phyloP scores from a whole-genome alignment of 1,140 invertebrate species.

The Drosophila chauvacae region DNA sequence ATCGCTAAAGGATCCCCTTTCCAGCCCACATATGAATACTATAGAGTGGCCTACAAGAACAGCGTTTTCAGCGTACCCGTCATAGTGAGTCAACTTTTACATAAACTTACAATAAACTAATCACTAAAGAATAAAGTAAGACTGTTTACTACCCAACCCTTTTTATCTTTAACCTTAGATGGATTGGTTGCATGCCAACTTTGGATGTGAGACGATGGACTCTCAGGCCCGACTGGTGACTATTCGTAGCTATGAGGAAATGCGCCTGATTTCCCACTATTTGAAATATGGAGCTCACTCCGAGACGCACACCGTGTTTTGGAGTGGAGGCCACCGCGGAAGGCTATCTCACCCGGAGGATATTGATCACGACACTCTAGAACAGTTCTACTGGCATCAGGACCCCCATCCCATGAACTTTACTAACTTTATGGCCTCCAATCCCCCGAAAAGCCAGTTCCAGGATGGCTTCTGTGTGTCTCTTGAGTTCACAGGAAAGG shows the following conservation, averaged over 20 bases:
- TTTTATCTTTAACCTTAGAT: constrained; percentile 21
- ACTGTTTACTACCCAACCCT: neutral
- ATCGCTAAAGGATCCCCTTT: neutral
- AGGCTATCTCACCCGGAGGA: constrained; percentile 8
- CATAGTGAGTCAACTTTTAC: constrained; percentile 26
- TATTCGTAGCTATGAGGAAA: constrained; percentile 26
- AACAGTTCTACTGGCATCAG: constrained; percentile 55
- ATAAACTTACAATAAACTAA: neutral
- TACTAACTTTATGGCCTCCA: constrained; percentile 28
- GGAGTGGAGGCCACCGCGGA: constrained; percentile 62
- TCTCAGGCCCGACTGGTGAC: constrained; percentile 28
- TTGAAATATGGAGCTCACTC: constrained; percentile 34
- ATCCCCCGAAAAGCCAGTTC: neutral
- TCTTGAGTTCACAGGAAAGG: constrained; percentile 30
- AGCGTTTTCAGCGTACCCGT: constrained; percentile 56
- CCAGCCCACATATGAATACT: constrained; percentile 61
- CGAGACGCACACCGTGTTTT: constrained; percentile 40
- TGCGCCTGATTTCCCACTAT: constrained; percentile 31
- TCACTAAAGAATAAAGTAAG: too few species aligned
- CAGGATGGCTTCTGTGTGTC: constrained; percentile 45
- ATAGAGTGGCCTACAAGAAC: constrained; percentile 53
- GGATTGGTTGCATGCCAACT: constrained; percentile 51
- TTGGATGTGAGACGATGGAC: constrained; percentile 60
- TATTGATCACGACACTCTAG: constrained; percentile 19
- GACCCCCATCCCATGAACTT: constrained; percentile 54